These are phyloP conservation scores for Drosophila ananassae DNA, from an alignment of 1,140 invertebrate species.

Conservation along the genomic window DNA sequence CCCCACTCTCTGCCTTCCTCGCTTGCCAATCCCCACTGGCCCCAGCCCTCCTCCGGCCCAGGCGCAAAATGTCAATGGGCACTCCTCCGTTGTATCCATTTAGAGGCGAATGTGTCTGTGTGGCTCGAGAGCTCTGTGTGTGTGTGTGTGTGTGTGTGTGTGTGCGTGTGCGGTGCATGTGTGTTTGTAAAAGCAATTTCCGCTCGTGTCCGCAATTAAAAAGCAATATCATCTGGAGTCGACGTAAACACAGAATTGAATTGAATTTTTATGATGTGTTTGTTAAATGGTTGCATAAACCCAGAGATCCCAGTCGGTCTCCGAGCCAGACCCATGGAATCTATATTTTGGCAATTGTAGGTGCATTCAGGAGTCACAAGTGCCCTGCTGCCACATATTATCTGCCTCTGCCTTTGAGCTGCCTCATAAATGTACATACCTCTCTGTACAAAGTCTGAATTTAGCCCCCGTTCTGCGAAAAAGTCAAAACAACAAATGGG, in stretches of 20 bases:
- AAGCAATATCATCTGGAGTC: constrained; percentile 75
- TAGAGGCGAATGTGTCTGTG: constrained; percentile 1
- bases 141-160: constrained; percentile 9
- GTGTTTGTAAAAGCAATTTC: constrained; percentile 74
- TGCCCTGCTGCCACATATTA: constrained; percentile 40
- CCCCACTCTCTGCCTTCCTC: background rate
- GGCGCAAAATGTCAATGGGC: constrained; percentile 48
- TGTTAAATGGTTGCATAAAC: constrained; percentile 82
- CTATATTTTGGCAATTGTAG: constrained; percentile 23
- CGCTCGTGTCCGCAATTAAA: constrained; percentile 81
- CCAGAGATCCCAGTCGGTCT: constrained; percentile 32
- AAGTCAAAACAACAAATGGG: constrained; percentile 9
- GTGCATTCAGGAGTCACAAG: constrained; percentile 59
- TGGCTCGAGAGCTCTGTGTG: background rate
- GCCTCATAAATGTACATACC: constrained; percentile 32
- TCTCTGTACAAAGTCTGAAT: background rate
- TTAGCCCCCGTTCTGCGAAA: background rate
- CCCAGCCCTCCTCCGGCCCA: background rate
- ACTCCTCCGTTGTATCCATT: constrained; percentile 34
- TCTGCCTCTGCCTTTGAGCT: constrained; percentile 18
- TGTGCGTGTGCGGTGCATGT: constrained; percentile 5
- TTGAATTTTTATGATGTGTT: constrained; percentile 81
- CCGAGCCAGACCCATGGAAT: constrained; percentile 4
- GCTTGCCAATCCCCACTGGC: too few species aligned
- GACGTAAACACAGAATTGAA: constrained; percentile 73